Base-by-base conservation (phyloP, 2,888 invertebrate species). In the Agrenia bidenticulata region DNA sequence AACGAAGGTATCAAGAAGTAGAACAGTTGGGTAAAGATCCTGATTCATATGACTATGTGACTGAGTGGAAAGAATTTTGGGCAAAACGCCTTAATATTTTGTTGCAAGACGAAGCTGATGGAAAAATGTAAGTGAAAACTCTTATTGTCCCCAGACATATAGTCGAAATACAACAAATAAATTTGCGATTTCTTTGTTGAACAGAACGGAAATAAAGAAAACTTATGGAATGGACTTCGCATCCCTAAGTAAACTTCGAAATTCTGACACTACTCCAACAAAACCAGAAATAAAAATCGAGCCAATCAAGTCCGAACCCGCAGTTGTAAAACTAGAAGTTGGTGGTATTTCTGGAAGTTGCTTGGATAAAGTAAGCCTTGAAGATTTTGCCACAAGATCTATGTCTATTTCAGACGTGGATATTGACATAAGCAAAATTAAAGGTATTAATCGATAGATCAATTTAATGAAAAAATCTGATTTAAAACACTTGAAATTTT, bases 61-160 rank as follows among this genome's bases (percentile, higher is more conserved):
- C 61, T 0, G 76, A 74, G 37, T 76, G 75, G 75, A 75, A 75
- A 53, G 66, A 61, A 2, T 69, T 57, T 58, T 76, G 76, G 76
- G 15, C 55, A 4, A 73, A 68, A 45, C 41, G 63, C 21, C 51
- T 67, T 19, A 63, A 66, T 5, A 50, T 39, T 17, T 37, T 75
- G 26, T 45, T 71, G 19, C 65, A 67, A 23, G 24, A 45, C 13
- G 75, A 76, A 57, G 66, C 51, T 32, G 70, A 72, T 41, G 39
- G 23, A 0, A 65, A 64, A 62, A 58, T 72, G 76, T 76, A 67
- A 69, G 71, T 54, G 15, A 15, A 49, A 49, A 9, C 49, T 19
- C 21, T 4, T 19, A 21, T 49, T 49, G 41, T 32, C 32, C 32
- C 32, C 32, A 32, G 11, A 4, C 32, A 32, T 32, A 32, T 4